Conservation (phyloP, 2,888 invertebrate genomes). For the Thyatira batis region DNA sequence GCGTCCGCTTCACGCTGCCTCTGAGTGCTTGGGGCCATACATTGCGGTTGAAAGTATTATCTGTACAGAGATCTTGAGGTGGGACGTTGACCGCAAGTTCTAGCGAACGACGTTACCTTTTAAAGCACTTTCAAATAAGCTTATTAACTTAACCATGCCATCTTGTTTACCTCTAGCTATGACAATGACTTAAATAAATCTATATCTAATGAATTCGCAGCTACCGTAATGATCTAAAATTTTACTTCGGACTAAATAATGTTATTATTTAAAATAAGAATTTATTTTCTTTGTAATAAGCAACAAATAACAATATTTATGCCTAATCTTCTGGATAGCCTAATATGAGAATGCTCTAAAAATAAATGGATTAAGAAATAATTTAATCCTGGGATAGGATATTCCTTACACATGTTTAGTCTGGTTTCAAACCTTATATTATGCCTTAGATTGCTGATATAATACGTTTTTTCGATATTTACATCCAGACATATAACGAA, state of each 20-base stretch:
- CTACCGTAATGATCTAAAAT: not conserved
- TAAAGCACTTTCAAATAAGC: constrained; percentile 32
- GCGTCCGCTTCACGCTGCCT: constrained; percentile 47
- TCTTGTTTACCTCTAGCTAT: not conserved
- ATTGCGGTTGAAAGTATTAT: constrained; percentile 77
- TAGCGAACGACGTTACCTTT: constrained; percentile 44
- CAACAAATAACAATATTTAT: no score
- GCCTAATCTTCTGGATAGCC: no score
- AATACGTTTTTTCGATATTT: no score
- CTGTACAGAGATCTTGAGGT: constrained; percentile 72
- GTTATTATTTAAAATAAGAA: no score
- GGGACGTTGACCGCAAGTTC: constrained; percentile 66
- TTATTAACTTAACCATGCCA: constrained; percentile 18
- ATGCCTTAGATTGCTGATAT: no score
- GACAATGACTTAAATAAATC: not conserved
- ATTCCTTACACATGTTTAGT: no score
- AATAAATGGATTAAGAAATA: no score
- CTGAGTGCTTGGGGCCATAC: constrained; percentile 62
- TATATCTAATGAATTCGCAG: not conserved
- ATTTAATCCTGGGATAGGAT: no score
- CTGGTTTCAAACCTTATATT: no score
- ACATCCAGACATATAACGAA: no score
- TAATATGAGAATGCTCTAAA: no score
- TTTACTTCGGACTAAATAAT: not conserved
- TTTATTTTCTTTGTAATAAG: no score